Percentiles rank a stretch among this genome's conserved stretches.
Evolutionary conservation across 2,797 vertebrate species (phyloP).

Genomic region (Eulemur coronatus): DNA sequence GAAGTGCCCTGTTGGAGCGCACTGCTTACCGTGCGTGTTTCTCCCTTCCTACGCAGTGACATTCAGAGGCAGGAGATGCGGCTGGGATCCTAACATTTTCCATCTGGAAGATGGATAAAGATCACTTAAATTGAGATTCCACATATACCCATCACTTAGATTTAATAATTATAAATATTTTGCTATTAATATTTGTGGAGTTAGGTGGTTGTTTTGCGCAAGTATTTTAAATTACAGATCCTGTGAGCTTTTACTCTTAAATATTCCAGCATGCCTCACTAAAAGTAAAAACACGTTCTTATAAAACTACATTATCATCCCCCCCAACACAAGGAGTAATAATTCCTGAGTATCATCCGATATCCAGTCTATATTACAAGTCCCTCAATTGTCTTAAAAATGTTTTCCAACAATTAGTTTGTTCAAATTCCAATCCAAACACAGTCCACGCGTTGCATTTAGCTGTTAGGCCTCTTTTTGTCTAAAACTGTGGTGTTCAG

Average conservation of each 20-base stretch:
- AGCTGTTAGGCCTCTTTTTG: background rate
- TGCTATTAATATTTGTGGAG: background rate
- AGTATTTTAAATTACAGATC: background rate
- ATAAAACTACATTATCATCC: background rate
- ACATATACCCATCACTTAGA: background rate
- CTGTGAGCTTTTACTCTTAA: background rate
- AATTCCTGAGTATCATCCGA: background rate
- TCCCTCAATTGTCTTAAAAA: background rate
- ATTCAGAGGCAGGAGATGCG: background rate
- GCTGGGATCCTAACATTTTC: background rate
- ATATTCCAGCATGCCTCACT: background rate
- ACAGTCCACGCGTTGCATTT: background rate
- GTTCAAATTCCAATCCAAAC: background rate
- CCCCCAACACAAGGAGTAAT: background rate
- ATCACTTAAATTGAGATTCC: background rate
- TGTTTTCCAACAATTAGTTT: background rate
- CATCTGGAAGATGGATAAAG: background rate
- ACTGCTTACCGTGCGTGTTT: fast-evolving
- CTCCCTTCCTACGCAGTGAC: background rate
- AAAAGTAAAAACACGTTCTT: background rate
- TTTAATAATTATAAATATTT: background rate
- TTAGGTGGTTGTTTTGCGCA: background rate
- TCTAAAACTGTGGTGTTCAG: background rate
- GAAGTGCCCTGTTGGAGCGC: background rate
- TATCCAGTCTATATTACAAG: background rate